Evolutionary conservation across 1,140 invertebrate genomes (phyloP), one percentile per base, ranked within the genome.

Genomic region (Camponotus floridanus): DNA sequence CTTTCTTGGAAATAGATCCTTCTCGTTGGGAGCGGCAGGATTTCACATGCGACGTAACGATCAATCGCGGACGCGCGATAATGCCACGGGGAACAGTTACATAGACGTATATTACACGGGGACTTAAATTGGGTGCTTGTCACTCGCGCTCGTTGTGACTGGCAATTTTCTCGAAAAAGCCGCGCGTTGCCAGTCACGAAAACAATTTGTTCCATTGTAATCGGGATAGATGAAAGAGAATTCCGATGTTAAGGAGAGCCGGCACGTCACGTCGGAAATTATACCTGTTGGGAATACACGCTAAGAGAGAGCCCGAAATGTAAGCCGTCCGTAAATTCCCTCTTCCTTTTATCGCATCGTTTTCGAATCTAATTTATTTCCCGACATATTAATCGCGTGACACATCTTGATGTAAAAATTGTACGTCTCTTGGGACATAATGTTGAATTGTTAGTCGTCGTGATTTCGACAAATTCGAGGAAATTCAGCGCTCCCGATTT

Each of bases 91-190:
- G 79, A 76, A 90, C 48, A 31, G 78, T 79, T 39, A 45, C 33
- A 67, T 57, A 55, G 36, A 62, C 55, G 18, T 36, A 59, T 26
- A 59, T 26, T 71, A 61, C 42, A 65, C 13, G 76, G 51, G 26
- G 51, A 57, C 31, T 68, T 76, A 87, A 90, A 91, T 91, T 90
- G 88, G 70, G 36, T 57, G 78, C 89, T 91, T 90, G 87, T 91
- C 89, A 76, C 74, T 87, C 62, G 84, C 90, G 13, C 48, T 26
- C 26, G 4, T 51, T 51, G 48, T 90, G 86, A 80, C 87, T 81
- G 55, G 89, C 68, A 86, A 90, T 90, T 79, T 90, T 90, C 88
- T 80, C 73, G 59, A 86, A 90, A 86, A 71, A 68, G 86, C 36
- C 4, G 59, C 76, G 45, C 55, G 76, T 48, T 84, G 59, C 78